These are phyloP conservation scores for Parotia lawesii DNA, from an alignment of 2,113 vertebrate genomes.

Conservation along the genomic window DNA sequence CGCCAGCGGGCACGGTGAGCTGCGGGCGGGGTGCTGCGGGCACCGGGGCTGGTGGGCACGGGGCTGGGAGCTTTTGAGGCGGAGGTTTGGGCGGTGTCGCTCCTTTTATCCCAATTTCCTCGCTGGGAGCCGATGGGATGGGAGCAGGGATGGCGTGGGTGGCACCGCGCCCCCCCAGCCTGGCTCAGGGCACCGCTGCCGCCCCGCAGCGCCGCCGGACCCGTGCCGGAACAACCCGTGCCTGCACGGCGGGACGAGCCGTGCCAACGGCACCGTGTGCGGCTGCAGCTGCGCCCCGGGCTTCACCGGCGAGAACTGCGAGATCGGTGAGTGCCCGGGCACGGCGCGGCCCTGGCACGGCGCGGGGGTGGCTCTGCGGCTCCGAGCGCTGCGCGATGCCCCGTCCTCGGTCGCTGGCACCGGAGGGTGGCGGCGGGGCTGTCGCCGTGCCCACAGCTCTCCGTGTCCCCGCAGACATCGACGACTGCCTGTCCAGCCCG, in stretches of 20 bases:
- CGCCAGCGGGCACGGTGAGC: constrained; percentile 40
- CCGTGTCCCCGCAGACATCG: constrained; percentile 58
- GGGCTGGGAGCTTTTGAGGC: rapidly evolving
- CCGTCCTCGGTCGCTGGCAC: rapidly evolving
- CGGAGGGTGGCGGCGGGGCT: neutral
- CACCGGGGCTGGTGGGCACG: neutral
- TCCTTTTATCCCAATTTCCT: neutral
- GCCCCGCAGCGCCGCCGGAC: constrained; percentile 69
- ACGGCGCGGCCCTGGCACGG: neutral
- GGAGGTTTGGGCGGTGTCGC: rapidly evolving
- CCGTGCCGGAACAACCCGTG: constrained; percentile 91
- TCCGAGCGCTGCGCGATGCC: rapidly evolving
- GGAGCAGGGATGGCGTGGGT: neutral
- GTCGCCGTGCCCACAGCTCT: rapidly evolving
- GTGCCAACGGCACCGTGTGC: constrained; percentile 80
- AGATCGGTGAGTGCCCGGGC: constrained; percentile 82
- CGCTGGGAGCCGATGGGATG: rapidly evolving
- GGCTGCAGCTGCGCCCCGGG: constrained; percentile 89
- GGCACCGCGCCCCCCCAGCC: rapidly evolving
- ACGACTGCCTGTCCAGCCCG: constrained; percentile 75
- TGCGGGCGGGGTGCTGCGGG: rapidly evolving
- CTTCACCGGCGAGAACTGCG: constrained; percentile 93
- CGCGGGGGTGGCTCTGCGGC: neutral
- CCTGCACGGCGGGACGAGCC: constrained; percentile 89
- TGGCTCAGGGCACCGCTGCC: neutral